A percentile compares a stretch with the other conserved stretches of the same genome.
Conservation (phyloP, 2,113 vertebrate species). For the Ochotona princeps region DNA sequence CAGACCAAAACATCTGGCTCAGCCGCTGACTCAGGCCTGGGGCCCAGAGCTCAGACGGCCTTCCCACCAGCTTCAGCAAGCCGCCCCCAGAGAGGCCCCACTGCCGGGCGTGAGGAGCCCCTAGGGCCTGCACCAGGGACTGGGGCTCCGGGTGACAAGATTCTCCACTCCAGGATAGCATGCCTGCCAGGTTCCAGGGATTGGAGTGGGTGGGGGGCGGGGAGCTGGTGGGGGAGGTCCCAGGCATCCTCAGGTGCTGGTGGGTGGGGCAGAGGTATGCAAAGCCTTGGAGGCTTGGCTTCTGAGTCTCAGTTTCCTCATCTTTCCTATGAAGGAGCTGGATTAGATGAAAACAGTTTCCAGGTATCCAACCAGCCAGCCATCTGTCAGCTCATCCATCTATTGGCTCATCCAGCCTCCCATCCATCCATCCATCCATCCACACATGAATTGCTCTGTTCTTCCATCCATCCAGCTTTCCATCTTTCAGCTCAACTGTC, state of each 20-base stretch:
- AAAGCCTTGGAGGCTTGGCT: not conserved
- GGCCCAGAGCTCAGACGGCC: conserved; percentile 41
- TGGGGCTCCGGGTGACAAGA: conserved; percentile 83
- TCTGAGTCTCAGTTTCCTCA: not conserved
- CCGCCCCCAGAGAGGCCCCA: conserved; percentile 59
- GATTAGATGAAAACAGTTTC: not conserved
- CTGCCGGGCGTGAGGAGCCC: conserved; percentile 46
- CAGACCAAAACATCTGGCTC: conserved; percentile 47
- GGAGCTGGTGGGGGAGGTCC: not conserved
- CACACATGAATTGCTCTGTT: not conserved
- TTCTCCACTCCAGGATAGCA: conserved; percentile 88
- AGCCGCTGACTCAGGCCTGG: conserved; percentile 62
- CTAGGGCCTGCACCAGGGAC: conserved; percentile 77
- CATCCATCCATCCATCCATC: not conserved
- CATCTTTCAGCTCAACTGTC: not conserved
- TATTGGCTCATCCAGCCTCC: too few relatives aligned
- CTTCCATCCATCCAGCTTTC: not conserved
- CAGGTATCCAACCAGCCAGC: not conserved
- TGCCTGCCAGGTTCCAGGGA: conserved; percentile 91
- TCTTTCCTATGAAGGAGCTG: not conserved
- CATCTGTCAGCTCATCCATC: too few relatives aligned
- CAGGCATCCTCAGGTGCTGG: not conserved
- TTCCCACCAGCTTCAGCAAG: conserved; percentile 61
- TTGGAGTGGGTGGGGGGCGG: not conserved
- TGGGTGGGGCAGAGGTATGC: not conserved